Conservation (phyloP, 2,888 invertebrate species). For the Cremastinae sp. region DNA sequence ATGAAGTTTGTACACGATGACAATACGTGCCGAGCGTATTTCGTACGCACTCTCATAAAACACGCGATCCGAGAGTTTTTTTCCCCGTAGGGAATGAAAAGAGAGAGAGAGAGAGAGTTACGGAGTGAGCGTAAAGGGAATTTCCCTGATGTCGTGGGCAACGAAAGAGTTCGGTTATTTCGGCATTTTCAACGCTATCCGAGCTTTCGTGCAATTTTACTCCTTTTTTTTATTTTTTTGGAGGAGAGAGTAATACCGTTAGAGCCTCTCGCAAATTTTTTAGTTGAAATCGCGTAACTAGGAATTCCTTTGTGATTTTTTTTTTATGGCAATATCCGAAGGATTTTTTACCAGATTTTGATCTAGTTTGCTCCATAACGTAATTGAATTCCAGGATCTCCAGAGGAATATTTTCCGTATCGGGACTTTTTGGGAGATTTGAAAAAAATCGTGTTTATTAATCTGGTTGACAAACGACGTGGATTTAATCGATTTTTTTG, state of each 20-base stretch:
- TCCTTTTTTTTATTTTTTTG: not conserved
- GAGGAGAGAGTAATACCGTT: not conserved
- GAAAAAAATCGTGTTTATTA: not conserved
- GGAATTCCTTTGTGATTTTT: not conserved
- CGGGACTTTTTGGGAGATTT: not conserved
- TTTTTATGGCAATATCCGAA: not conserved
- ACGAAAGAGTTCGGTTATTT: conserved; percentile 17
- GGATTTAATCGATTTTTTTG: too few relatives aligned
- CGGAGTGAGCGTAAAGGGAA: conserved; percentile 9
- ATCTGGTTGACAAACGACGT: not conserved
- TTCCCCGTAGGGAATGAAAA: too few relatives aligned
- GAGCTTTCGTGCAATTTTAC: not conserved
- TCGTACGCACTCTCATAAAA: conserved; percentile 20
- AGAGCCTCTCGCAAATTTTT: too few relatives aligned
- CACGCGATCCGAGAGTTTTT: conserved; percentile 25
- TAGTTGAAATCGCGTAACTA: too few relatives aligned
- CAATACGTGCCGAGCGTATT: not conserved
- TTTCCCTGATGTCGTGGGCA: not conserved
- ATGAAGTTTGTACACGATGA: conserved; percentile 11
- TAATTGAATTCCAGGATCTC: conserved; percentile 15
- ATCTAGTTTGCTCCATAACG: not conserved
- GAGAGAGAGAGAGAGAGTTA: too few relatives aligned
- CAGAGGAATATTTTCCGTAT: conserved; percentile 18
- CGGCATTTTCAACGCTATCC: conserved; percentile 15
- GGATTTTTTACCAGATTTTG: not conserved